These are phyloP conservation scores for Syrista parreyssii DNA, from an alignment of 2,888 invertebrate genomes.

Conservation along the genomic window DNA sequence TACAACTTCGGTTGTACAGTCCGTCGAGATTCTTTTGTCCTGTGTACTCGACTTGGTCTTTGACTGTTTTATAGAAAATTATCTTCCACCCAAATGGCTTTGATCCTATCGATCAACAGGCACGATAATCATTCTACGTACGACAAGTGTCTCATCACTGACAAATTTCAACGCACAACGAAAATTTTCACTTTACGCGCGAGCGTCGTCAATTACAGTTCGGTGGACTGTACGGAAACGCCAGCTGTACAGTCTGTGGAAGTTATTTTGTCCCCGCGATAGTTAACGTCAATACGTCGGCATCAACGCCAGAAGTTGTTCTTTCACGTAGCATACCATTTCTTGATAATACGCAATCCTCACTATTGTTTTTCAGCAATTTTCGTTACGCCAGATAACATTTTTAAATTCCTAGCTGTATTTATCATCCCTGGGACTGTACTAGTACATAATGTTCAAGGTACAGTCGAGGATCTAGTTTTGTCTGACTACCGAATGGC, in stretches of 20 bases:
- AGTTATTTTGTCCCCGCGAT: constrained; percentile 26
- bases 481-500: background rate
- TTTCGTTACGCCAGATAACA: background rate
- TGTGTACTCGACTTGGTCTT: background rate
- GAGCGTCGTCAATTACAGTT: constrained; percentile 44
- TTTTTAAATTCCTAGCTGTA: background rate
- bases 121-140: background rate
- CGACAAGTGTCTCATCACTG: background rate
- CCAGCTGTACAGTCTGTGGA: constrained; percentile 36
- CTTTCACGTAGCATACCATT: background rate
- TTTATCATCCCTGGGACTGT: background rate
- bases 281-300: constrained; percentile 4
- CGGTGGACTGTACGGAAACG: constrained; percentile 39
- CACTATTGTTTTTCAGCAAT: background rate
- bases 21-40: constrained; percentile 50
- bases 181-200: background rate
- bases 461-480: constrained; percentile 3
- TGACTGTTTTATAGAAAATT: background rate
- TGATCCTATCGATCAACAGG: background rate
- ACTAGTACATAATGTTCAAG: background rate
- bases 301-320: constrained; percentile 21
- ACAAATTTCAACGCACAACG: background rate
- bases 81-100: background rate
- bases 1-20: constrained; percentile 55
- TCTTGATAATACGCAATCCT: background rate